Conservation (phyloP, 2,888 invertebrate genomes). For the Caprella mutica region DNA sequence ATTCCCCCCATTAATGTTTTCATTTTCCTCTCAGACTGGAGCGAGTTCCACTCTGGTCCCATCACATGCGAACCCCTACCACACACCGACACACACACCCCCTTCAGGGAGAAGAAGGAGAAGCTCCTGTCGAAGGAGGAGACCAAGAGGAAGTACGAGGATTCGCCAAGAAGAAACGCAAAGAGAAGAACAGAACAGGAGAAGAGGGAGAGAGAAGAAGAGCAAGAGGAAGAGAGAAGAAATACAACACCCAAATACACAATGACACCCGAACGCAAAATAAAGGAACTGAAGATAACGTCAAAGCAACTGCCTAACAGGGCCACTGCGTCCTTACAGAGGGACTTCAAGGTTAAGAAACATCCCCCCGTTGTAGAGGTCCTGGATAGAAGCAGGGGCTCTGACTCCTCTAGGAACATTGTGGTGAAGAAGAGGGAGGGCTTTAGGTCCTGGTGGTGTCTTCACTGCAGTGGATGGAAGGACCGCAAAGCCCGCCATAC, state of each 20-base stretch:
- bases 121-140: background rate
- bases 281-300: too few species aligned
- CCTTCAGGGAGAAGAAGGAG: background rate
- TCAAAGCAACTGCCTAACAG: too few species aligned
- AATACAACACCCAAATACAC: too few species aligned
- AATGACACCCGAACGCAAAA: too few species aligned
- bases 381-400: too few species aligned
- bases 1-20: background rate
- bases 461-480: constrained; percentile 12
- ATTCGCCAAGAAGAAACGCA: background rate
- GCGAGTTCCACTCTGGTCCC: background rate
- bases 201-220: background rate
- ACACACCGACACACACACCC: too few species aligned
- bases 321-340: too few species aligned
- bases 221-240: background rate
- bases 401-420: constrained; percentile 1
- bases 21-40: background rate
- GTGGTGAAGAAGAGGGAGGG: constrained; percentile 10
- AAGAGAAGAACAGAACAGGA: background rate
- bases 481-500: constrained; percentile 13
- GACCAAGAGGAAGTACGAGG: background rate
- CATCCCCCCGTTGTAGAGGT: too few species aligned
- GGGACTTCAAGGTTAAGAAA: too few species aligned
- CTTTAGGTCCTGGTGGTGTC: constrained; percentile 13
- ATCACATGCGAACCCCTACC: background rate